Base-by-base conservation (phyloP, 2,888 invertebrate species). In the Ennomos quercinarius region DNA sequence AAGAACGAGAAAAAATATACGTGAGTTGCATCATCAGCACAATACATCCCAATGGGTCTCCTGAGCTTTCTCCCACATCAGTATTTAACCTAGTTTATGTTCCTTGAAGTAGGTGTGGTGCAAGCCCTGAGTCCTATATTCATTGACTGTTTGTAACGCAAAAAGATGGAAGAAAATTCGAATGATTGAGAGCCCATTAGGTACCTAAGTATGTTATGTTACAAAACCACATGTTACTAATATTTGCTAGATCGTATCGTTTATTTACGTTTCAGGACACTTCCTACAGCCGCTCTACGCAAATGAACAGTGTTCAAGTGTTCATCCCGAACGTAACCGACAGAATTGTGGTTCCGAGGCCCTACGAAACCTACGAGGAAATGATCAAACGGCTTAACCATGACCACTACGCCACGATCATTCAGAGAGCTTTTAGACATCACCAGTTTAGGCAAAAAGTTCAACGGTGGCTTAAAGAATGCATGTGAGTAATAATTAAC, bases 321-420 rank as follows among this genome's bases (percentile, higher is more conserved):
- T 95, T 93, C 74, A 93, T 96, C 50, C 94, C 96, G 0, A 94
- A 87, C 46, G 93, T 94, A 3, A 93, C 91, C 2, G 96, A 97
- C 76, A 93, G 87, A 70, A 94, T 95, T 48, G 74, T 96, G 12
- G 86, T 89, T 0, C 90, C 95, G 0, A 91, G 93, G 50, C 93
- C 93, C 0, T 96, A 96, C 74, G 95, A 95, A 80, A 94, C 94
- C 0, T 94, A 94, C 60, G 95, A 94, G 0, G 93, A 95, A 72
- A 93, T 94, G 84, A 87, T 93, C 48, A 85, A 80, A 35, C 87
- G 94, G 2, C 85, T 95, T 53, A 93, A 94, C 68, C 93, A 94
- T 61, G 83, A 93, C 38, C 89, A 93, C 66, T 94, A 91, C 74
- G 93, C 94, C 37, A 79, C 93, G 9, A 84, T 94, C 43, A 96